Evolutionary conservation across 2,113 vertebrate species (phyloP), one percentile per base, ranked within the genome.

Genomic region (Theropithecus gelada): DNA sequence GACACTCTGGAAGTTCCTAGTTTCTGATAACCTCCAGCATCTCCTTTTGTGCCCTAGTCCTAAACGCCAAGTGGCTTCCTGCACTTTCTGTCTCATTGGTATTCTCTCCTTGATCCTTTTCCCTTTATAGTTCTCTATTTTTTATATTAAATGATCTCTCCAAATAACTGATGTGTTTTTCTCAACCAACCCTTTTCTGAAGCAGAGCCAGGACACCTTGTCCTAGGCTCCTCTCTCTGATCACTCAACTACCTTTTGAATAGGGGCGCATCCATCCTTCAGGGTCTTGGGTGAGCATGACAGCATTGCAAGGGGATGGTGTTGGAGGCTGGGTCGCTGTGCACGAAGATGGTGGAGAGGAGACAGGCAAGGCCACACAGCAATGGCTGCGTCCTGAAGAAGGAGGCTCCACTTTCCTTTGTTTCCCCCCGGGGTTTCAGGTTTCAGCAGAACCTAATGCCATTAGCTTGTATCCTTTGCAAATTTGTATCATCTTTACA

Each of bases 181-280:
- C 30, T 17, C 14, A 20, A 48, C 2, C 8, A 35, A 79, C 4
- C 35, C 52, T 32, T 57, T 9, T 23, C 32, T 5, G 12, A n/a
- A 55, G 4, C 40, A 70, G 11, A 45, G 38, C 9, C 57, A 8
- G 68, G 8, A 3, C 8, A 3, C 27, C 0, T 0, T 57, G 43
- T 43, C 52, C 66, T 6, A 8, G 8, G 59, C 20, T 9, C 6
- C 30, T 52, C 14, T 64, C 32, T 64, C 17, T 30, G 17, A 5
- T 35, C 12, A 50, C 0, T 11, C 0, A 61, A 0, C 81, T 45
- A 10, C 50, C 6, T 20, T 87, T 38, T 7, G 3, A 61, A 27
- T 1, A 12, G 4, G 20, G 35, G 27, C 22, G 1, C 9, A 0
- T 27, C 8, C 6, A 1, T 3, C 52, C 43, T 52, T 43, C 0